Conservation (phyloP, 2,797 vertebrate genomes). For the Scolopax bukidnonensis region DNA sequence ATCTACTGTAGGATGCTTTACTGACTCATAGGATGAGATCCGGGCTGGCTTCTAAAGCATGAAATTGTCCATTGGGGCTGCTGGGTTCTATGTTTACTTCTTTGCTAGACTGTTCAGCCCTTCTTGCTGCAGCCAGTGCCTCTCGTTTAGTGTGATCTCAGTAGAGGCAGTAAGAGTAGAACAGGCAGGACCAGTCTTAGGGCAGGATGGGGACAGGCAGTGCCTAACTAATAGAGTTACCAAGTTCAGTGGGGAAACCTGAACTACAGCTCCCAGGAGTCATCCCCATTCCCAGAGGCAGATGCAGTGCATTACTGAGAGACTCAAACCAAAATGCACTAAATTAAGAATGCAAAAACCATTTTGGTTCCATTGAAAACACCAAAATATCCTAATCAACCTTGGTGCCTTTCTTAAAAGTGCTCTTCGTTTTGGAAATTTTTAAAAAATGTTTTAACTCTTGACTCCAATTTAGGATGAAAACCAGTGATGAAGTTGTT, state of each 20-base stretch:
- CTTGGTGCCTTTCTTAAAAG: background rate
- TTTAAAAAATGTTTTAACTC: background rate
- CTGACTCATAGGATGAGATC: background rate
- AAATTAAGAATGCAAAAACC: background rate
- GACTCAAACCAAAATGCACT: background rate
- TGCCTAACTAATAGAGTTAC: background rate
- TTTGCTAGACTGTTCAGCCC: background rate
- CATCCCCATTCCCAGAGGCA: background rate
- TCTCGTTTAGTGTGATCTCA: background rate
- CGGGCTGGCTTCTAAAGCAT: background rate
- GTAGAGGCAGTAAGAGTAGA: background rate
- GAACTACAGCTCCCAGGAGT: constrained; percentile 26
- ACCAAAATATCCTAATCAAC: background rate
- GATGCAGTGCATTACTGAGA: background rate
- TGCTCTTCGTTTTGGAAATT: background rate
- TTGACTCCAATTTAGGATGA: constrained; percentile 4
- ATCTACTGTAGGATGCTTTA: background rate
- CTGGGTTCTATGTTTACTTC: background rate
- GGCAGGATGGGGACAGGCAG: background rate
- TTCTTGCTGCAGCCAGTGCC: background rate
- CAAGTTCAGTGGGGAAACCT: background rate
- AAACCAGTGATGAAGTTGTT: background rate
- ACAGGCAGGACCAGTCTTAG: background rate
- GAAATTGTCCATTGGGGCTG: background rate
- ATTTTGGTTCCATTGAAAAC: background rate